phyloP scores from a whole-genome alignment of 2,113 vertebrate genomes.

The Xerus inauris region DNA sequence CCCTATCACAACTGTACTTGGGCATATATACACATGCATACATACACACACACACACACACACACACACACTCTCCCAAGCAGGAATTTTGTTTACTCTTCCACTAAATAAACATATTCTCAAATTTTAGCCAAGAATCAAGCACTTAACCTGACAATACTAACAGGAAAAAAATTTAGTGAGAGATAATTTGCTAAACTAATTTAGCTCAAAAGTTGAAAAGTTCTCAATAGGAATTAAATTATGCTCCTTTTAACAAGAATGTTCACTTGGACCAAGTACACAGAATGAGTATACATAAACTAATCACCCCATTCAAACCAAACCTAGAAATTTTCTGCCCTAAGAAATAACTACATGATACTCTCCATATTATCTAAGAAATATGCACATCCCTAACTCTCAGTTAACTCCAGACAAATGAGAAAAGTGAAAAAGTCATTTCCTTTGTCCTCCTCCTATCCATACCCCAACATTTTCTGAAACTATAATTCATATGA shows the following conservation, averaged over 20 bases:
- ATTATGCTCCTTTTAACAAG: not conserved
- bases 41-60: not conserved
- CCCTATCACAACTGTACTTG: not conserved
- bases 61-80: not conserved
- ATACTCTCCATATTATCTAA: not conserved
- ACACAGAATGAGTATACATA: not conserved
- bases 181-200: not conserved
- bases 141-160: not conserved
- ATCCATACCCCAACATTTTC: not conserved
- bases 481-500: slow-evolving; percentile 17
- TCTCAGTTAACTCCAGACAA: not conserved
- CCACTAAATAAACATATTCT: not conserved
- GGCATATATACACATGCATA: too few relatives aligned
- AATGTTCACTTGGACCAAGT: not conserved
- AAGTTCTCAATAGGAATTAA: not conserved
- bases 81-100: not conserved
- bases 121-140: not conserved
- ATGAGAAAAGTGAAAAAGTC: not conserved
- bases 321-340: not conserved
- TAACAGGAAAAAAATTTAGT: not conserved
- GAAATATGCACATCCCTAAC: not conserved
- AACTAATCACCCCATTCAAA: not conserved
- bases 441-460: not conserved
- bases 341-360: not conserved
- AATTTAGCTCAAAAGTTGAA: not conserved